Conservation (phyloP, 64 coral and sea anemone genomes). For the Acropora yongei region DNA sequence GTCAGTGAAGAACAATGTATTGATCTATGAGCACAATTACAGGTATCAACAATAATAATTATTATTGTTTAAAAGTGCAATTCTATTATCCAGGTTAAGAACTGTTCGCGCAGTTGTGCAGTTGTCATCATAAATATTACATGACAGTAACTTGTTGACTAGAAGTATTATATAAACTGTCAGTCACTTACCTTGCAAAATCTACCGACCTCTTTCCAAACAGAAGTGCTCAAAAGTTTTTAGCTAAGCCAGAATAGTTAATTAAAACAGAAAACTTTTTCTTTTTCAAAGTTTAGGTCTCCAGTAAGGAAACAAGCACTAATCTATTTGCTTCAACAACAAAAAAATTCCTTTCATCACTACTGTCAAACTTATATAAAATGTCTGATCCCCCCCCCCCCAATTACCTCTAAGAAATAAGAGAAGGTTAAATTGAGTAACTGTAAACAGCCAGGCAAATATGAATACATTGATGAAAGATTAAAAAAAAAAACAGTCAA, state of each 20-base stretch:
- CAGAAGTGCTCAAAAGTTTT: too few species aligned
- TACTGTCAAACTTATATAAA: not conserved
- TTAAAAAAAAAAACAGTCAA: too few species aligned
- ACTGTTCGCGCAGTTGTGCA: too few species aligned
- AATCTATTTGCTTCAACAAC: not conserved
- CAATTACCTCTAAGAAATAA: not conserved
- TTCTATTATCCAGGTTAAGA: too few species aligned
- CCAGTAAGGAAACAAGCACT: not conserved
- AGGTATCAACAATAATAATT: slow-evolving; percentile 9
- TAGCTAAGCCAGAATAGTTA: not conserved
- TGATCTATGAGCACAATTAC: slow-evolving; percentile 15
- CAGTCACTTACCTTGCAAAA: too few species aligned
- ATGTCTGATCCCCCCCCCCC: not conserved
- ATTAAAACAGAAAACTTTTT: not conserved
- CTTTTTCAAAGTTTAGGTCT: not conserved
- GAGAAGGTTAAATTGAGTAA: too few species aligned
- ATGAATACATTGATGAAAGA: too few species aligned
- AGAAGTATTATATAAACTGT: too few species aligned
- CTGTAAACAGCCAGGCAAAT: too few species aligned
- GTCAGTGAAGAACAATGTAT: slow-evolving; percentile 35
- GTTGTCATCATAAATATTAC: too few species aligned
- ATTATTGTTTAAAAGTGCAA: not conserved
- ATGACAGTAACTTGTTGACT: too few species aligned
- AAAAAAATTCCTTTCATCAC: not conserved
- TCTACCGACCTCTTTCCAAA: too few species aligned